Conservation (phyloP, 2,113 vertebrate genomes). For the Melospiza melodia region DNA sequence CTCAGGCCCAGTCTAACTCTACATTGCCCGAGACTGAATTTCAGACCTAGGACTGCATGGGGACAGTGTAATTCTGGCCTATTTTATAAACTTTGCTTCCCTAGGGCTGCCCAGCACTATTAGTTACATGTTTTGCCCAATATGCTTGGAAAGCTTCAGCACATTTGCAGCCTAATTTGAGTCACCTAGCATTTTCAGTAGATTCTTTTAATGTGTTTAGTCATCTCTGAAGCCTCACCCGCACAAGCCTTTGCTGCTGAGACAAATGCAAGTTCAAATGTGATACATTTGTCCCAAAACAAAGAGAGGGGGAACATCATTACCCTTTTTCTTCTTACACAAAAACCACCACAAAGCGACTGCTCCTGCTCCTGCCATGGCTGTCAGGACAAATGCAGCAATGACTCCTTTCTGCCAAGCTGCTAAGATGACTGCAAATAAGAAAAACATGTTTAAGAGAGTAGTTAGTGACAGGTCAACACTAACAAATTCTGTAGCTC, state of each 20-base stretch:
- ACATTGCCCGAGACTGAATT: neutral
- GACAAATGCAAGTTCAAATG: neutral
- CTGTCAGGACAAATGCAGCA: conserved; percentile 11
- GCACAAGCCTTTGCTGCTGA: neutral
- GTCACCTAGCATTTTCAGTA: neutral
- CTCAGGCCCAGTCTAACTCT: neutral
- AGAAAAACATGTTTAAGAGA: neutral
- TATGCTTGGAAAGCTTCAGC: neutral
- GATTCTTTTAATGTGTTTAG: neutral
- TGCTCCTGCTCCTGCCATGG: neutral
- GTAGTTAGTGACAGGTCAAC: neutral
- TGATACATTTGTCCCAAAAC: neutral
- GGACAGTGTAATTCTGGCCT: neutral
- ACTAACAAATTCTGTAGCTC: neutral
- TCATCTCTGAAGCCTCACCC: neutral
- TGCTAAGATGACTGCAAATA: conserved; percentile 65
- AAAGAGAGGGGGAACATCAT: conserved; percentile 2
- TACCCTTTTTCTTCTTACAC: conserved; percentile 64
- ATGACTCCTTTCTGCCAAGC: conserved; percentile 67
- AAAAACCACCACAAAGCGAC: conserved; percentile 3
- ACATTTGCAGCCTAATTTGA: neutral
- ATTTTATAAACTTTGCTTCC: neutral
- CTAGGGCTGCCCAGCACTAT: neutral
- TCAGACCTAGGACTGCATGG: neutral
- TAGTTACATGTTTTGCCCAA: neutral